Conservation (phyloP, 2,797 vertebrate species). For the Podargus strigoides region DNA sequence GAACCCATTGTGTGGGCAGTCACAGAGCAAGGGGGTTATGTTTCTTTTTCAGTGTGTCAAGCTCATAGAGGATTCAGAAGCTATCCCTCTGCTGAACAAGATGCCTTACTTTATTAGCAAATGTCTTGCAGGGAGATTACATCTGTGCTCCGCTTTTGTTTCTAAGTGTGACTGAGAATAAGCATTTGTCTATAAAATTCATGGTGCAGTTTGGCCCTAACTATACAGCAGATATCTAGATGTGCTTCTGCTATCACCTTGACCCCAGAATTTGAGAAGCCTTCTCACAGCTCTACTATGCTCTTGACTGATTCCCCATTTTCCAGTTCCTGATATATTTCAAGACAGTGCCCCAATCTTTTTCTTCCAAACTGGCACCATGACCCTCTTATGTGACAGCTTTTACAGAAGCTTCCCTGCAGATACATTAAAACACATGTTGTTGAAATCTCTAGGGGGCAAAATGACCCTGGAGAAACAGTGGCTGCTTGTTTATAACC, state of each 20-base stretch:
- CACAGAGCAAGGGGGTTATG: background rate
- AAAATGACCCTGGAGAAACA: background rate
- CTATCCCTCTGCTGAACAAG: background rate
- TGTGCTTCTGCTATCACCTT: fast-evolving
- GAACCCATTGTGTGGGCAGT: background rate
- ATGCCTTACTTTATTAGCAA: background rate
- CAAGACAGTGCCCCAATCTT: background rate
- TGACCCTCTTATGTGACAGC: background rate
- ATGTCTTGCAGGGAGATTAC: background rate
- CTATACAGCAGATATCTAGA: background rate
- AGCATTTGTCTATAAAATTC: background rate
- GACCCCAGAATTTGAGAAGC: background rate
- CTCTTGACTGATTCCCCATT: background rate
- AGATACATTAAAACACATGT: background rate
- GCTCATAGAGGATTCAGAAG: background rate
- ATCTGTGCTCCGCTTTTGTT: background rate
- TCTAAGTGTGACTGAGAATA: background rate
- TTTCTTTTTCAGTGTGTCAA: background rate
- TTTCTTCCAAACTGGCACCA: background rate
- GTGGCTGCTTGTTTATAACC: background rate
- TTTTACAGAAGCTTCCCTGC: background rate
- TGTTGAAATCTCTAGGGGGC: background rate
- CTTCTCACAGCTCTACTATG: background rate
- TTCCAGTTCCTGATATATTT: background rate
- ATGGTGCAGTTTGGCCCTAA: background rate